phyloP scores from a whole-genome alignment of 2,888 invertebrate species.

The Hemistola chrysoprasaria region DNA sequence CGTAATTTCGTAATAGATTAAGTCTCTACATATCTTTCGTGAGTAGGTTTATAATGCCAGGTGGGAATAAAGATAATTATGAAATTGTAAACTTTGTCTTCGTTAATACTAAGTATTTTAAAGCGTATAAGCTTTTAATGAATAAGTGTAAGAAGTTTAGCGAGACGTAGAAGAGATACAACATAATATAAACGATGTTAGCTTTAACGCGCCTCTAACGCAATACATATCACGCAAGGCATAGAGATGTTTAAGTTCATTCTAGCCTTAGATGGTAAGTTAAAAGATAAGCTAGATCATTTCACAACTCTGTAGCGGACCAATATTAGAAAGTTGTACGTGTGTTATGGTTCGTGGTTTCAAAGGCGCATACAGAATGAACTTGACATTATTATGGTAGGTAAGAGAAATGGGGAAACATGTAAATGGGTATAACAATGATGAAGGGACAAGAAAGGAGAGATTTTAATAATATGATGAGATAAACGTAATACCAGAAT shows the following conservation, averaged over 20 bases:
- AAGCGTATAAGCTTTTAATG: constrained; percentile 38
- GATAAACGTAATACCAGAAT: constrained; percentile 13
- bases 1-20: constrained; percentile 72
- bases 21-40: constrained; percentile 70
- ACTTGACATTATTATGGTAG: too few species aligned
- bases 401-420: constrained; percentile 21
- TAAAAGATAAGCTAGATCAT: constrained; percentile 70
- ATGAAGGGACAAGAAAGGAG: constrained; percentile 2
- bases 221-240: constrained; percentile 81
- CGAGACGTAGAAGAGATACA: constrained; percentile 44
- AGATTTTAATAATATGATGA: constrained; percentile 7
- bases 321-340: constrained; percentile 82
- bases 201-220: constrained; percentile 75
- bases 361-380: constrained; percentile 22
- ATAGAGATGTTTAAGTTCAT: constrained; percentile 74
- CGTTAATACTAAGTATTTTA: constrained; percentile 37
- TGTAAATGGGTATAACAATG: constrained; percentile 8
- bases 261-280: constrained; percentile 58
- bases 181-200: constrained; percentile 48
- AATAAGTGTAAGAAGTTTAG: constrained; percentile 37
- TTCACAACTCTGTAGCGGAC: constrained; percentile 80
- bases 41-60: constrained; percentile 51
- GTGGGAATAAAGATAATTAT: constrained; percentile 37
- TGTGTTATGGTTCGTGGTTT: constrained; percentile 58
- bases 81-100: constrained; percentile 45